phyloP scores from a whole-genome alignment of 2,888 invertebrate species.

The Tachina grossa region DNA sequence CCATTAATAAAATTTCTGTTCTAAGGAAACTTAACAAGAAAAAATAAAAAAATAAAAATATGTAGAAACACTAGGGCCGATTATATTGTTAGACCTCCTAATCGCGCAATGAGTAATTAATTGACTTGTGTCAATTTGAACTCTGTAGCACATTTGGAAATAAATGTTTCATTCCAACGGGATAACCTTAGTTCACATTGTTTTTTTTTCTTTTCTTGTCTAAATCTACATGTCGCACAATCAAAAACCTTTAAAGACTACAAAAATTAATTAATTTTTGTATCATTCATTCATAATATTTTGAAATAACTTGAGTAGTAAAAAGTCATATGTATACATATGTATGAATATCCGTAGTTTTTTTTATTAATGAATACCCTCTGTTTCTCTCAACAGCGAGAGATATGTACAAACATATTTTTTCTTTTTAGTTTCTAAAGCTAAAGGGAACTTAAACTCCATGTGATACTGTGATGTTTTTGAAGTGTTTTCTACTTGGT shows the following conservation, averaged over 20 bases:
- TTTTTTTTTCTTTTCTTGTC: slow-evolving; percentile 7
- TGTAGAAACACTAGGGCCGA: neutral
- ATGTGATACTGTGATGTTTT: slow-evolving; percentile 28
- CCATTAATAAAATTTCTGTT: slow-evolving; percentile 6
- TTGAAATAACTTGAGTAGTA: slow-evolving; percentile 21
- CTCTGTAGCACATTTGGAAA: slow-evolving; percentile 5
- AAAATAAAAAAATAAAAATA: too few species aligned
- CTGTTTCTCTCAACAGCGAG: slow-evolving; percentile 5
- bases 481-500: slow-evolving; percentile 41
- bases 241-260: slow-evolving; percentile 42
- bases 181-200: neutral
- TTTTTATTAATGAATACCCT: slow-evolving; percentile 21
- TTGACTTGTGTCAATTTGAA: slow-evolving; percentile 46
- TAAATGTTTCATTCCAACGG: neutral
- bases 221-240: slow-evolving; percentile 56
- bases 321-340: neutral
- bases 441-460: slow-evolving; percentile 19
- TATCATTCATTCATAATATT: slow-evolving; percentile 57
- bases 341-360: slow-evolving; percentile 3
- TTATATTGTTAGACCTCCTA: slow-evolving; percentile 24
- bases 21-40: neutral
- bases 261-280: slow-evolving; percentile 44
- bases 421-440: neutral
- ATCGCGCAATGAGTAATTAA: slow-evolving; percentile 43
- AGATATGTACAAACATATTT: neutral